Percentiles rank a stretch among this genome's conserved stretches.
Evolutionary conservation across 2,888 invertebrate genomes (phyloP).

Genomic region (Aspidiotus destructor): DNA sequence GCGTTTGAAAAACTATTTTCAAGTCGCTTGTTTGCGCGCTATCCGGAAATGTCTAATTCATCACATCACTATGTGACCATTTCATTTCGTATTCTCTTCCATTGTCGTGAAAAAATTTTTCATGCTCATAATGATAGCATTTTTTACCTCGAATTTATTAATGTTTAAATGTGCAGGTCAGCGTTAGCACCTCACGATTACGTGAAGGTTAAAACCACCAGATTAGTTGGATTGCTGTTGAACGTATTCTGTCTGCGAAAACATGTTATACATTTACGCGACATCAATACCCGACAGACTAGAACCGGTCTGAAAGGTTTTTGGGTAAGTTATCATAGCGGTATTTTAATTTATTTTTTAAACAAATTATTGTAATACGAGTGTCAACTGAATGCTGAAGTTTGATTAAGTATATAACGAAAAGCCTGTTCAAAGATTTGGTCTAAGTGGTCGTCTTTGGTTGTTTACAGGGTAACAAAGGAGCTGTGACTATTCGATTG

Average conservation of each 20-base stretch:
- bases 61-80: too few species aligned
- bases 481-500: constrained; percentile 78
- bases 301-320: constrained; percentile 83
- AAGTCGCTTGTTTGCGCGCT: too few species aligned
- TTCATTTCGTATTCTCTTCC: background rate
- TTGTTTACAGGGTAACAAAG: constrained; percentile 78
- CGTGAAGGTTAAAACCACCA: constrained; percentile 66
- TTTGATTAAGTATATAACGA: too few species aligned
- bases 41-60: too few species aligned
- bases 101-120: background rate
- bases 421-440: too few species aligned
- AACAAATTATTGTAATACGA: background rate
- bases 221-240: constrained; percentile 74
- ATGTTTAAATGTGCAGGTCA: constrained; percentile 45
- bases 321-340: constrained; percentile 55
- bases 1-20: too few species aligned
- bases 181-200: constrained; percentile 59
- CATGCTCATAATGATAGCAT: background rate
- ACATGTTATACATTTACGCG: constrained; percentile 69
- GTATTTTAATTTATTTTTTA: background rate
- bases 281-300: constrained; percentile 78
- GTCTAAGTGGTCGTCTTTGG: too few species aligned
- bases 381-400: background rate
- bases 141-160: background rate
- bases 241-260: constrained; percentile 66